Base-by-base conservation (phyloP, 2,888 invertebrate genomes). In the Eupithecia insigniata region DNA sequence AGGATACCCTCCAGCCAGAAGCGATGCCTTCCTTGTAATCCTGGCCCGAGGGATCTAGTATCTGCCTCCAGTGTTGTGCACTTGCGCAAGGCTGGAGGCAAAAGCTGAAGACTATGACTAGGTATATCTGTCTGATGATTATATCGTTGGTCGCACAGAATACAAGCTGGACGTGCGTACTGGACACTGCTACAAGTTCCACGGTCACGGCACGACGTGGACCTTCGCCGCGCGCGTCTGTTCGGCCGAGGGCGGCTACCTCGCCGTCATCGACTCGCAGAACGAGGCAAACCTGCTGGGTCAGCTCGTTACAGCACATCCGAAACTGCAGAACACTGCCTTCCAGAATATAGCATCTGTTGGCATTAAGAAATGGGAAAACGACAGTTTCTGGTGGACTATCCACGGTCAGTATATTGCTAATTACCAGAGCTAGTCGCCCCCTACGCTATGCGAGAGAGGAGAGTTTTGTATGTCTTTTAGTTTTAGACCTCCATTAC, bases 141-240 rank as follows among this genome's bases (percentile, higher is more conserved):
- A 2, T 66, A n/a, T 46, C 32, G 4, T 32, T 7, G 32, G 1
- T 28, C 22, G 34, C 16, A 12, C 36, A 69, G 64, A 36, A 5
- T 69, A 69, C 32, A 39, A 36, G 64, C 28, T 69, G 55, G 64
- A 69, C n/a, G 7, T 36, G 28, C 32, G 69, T 2, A 69, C 64
- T 1, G 69, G 69, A 10, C 62, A 64, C 34, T 69, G 69, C 55
- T 69, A 69, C 69, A 69, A 69, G 64, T 36, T 69, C 34, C 69
- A 69, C 55, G 14, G 26, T 18, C 32, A 14, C 18, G 60, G 60
- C 30, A 34, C n/a, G 60, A 34, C 43, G n/a, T 66, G 62, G 67
- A 4, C 12, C 18, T 12, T 34, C 18, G 70, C 70, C 34, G 43
- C 36, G 30, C 6, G 60, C 16, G 12, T 46, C 32, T 66, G 70